Percentiles rank a stretch among this genome's conserved stretches.
These are phyloP conservation scores for Andrena bicolor DNA, from an alignment of 2,888 invertebrate species.

Conservation along the genomic window DNA sequence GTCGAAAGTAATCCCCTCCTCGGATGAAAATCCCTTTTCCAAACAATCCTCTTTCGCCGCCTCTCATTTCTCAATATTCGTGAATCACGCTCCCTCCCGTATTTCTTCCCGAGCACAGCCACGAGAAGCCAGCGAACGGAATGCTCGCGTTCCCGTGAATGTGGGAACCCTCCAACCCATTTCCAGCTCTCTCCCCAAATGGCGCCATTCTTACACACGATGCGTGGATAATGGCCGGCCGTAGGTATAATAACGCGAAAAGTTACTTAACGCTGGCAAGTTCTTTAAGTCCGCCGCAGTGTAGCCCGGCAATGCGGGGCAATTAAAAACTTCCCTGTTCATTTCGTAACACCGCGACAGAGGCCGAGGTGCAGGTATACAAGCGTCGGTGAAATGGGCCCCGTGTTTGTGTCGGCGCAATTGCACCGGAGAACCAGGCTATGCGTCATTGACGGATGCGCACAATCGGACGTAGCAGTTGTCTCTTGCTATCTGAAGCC, in stretches of 20 bases:
- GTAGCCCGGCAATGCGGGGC: slow-evolving; percentile 34
- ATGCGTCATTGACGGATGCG: slow-evolving; percentile 31
- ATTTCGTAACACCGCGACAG: background rate
- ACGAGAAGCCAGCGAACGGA: background rate
- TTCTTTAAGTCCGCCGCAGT: slow-evolving; percentile 16
- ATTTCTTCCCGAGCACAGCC: background rate
- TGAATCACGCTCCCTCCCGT: background rate
- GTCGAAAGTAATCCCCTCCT: background rate
- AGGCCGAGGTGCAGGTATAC: background rate
- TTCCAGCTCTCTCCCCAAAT: background rate
- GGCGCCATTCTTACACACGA: background rate
- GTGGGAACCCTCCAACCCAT: background rate
- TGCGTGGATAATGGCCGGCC: slow-evolving; percentile 10
- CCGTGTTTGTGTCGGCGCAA: background rate
- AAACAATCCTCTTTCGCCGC: background rate
- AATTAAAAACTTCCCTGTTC: slow-evolving; percentile 31
- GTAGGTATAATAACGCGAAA: slow-evolving; percentile 24
- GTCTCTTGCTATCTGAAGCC: slow-evolving; percentile 20
- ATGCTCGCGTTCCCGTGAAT: background rate
- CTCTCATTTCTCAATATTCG: background rate
- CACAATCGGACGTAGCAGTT: slow-evolving; percentile 37
- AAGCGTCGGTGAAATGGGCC: slow-evolving; percentile 1
- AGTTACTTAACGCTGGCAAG: slow-evolving; percentile 21
- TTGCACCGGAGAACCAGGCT: slow-evolving; percentile 2
- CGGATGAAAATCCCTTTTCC: background rate